Conservation (phyloP, 2,113 vertebrate genomes). For the Caranx ignobilis region DNA sequence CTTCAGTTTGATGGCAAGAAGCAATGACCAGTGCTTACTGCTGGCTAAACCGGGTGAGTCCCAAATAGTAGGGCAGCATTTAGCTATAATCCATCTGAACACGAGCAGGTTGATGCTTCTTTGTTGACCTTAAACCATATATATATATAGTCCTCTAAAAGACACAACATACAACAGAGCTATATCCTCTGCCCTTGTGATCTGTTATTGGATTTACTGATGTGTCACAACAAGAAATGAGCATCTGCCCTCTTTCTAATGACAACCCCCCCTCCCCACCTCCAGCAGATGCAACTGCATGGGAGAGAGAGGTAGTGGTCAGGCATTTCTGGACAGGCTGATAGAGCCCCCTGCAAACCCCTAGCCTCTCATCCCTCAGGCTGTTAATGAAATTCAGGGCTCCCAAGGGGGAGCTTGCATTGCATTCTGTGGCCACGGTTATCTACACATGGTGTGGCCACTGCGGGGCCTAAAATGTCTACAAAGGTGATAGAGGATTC, state of each 20-base stretch:
- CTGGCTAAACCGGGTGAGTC: neutral
- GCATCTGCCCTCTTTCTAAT: slow-evolving; percentile 39
- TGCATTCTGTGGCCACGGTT: slow-evolving; percentile 47
- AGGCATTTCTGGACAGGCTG: slow-evolving; percentile 56
- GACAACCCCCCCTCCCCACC: neutral
- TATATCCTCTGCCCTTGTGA: neutral
- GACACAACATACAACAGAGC: slow-evolving; percentile 2
- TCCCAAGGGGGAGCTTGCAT: slow-evolving; percentile 53
- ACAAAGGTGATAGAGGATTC: neutral
- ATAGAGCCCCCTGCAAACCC: slow-evolving; percentile 30
- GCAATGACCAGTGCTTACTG: neutral
- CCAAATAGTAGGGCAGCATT: neutral
- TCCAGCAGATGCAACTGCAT: slow-evolving; percentile 48
- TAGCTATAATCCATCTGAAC: neutral
- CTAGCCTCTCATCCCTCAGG: slow-evolving; percentile 19
- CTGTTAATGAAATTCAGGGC: slow-evolving; percentile 72
- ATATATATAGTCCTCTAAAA: neutral
- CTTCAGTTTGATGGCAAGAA: too few species aligned
- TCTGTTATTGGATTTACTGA: slow-evolving; percentile 15
- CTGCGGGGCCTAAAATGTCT: neutral
- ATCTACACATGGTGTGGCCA: slow-evolving; percentile 41
- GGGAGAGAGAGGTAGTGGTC: slow-evolving; percentile 47
- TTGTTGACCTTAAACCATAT: neutral
- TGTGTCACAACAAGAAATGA: slow-evolving; percentile 58
- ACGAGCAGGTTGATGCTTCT: neutral